Percentiles rank a stretch among this genome's conserved stretches.
phyloP scores from a whole-genome alignment of 1,140 invertebrate genomes.

The Ephestia elutella region DNA sequence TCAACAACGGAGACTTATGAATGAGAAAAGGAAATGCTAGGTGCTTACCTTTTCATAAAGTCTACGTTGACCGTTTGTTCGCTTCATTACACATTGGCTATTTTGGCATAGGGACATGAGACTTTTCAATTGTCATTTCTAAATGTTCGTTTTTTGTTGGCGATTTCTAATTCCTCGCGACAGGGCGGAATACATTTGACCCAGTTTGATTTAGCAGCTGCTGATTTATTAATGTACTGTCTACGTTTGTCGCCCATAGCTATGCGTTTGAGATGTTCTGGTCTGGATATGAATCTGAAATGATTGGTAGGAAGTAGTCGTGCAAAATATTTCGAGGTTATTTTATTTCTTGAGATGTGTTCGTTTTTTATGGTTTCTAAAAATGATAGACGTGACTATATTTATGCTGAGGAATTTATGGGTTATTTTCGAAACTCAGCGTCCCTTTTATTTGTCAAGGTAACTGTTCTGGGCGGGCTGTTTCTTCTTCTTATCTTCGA shows the following conservation, averaged over 20 bases:
- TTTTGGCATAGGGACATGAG: no score
- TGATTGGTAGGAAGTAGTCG: not conserved
- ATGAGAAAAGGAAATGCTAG: no score
- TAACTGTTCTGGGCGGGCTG: no score
- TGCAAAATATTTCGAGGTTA: not conserved
- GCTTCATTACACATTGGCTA: no score
- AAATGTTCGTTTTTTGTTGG: not conserved
- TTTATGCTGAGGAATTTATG: no score
- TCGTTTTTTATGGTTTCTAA: not conserved
- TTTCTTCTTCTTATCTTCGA: no score
- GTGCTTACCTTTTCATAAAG: no score
- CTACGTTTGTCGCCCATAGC: not conserved
- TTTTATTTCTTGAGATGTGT: not conserved
- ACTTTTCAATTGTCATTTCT: not conserved
- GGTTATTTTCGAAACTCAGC: no score
- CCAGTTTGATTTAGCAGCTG: slow-evolving; percentile 2
- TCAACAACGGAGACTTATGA: no score
- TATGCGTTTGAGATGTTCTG: not conserved
- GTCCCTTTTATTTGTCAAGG: no score
- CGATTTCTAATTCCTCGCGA: not conserved
- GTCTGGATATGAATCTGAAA: not conserved
- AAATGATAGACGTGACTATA: no score
- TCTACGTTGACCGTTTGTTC: no score
- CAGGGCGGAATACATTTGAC: not conserved
- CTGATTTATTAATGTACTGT: slow-evolving; percentile 5